Conservation (phyloP, 2,888 invertebrate genomes). For the Cheiracanthium punctorium region DNA sequence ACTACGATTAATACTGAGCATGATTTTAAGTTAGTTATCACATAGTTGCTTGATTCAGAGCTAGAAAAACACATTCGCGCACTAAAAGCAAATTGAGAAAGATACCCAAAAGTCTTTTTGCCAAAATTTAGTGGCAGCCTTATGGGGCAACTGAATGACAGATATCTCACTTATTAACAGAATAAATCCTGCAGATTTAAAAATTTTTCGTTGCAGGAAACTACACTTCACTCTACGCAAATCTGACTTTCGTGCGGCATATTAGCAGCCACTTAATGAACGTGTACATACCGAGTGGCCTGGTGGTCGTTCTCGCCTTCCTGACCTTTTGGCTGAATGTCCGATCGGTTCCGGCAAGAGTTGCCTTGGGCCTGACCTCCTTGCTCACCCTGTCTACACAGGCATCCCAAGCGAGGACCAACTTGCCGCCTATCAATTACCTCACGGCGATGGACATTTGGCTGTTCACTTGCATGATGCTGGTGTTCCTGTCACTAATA, state of each 20-base stretch:
- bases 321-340: constrained; percentile 65
- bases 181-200: no score
- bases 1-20: no score
- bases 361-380: constrained; percentile 60
- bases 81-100: no score
- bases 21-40: no score
- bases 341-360: constrained; percentile 42
- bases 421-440: constrained; percentile 64
- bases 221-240: constrained; percentile 24
- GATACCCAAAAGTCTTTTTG: no score
- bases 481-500: constrained; percentile 60
- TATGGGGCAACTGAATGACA: no score
- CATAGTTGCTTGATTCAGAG: no score
- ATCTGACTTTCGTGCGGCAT: constrained; percentile 46
- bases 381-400: constrained; percentile 68
- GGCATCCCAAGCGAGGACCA: constrained; percentile 43
- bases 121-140: no score
- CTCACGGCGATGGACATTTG: constrained; percentile 69
- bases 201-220: constrained; percentile 23
- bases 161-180: no score
- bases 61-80: no score
- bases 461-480: constrained; percentile 62
- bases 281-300: constrained; percentile 58
- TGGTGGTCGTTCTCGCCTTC: constrained; percentile 61
- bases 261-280: constrained; percentile 50